Conservation (phyloP, 2,797 vertebrate genomes). For the Hephaestus fuliginosus region DNA sequence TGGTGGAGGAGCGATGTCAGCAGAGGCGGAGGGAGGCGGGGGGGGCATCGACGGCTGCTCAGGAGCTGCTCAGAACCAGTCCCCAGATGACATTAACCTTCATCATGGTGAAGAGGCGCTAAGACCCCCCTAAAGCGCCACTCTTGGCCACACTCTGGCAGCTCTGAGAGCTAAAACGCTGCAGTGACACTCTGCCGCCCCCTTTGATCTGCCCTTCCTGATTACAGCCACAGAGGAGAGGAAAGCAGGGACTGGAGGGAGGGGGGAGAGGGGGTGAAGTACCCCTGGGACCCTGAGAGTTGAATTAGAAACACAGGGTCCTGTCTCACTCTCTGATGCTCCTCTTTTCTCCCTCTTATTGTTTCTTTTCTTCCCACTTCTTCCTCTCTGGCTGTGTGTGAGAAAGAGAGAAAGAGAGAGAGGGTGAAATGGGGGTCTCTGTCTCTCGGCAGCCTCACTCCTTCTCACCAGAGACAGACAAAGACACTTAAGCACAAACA, state of each 20-base stretch:
- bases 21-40: not conserved
- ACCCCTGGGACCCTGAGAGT: constrained; percentile 77
- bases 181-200: constrained; percentile 82
- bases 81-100: constrained; percentile 86
- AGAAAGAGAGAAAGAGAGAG: constrained; percentile 22
- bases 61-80: constrained; percentile 75
- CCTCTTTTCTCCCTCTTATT: constrained; percentile 72
- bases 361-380: constrained; percentile 70
- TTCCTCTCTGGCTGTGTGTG: constrained; percentile 32
- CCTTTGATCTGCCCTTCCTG: constrained; percentile 87
- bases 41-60: constrained; percentile 49
- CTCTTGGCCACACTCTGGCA: constrained; percentile 81
- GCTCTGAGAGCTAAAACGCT: constrained; percentile 84
- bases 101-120: constrained; percentile 85
- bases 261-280: constrained; percentile 59
- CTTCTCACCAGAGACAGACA: constrained; percentile 77
- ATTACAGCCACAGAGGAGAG: constrained; percentile 81
- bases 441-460: constrained; percentile 73
- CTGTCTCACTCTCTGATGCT: constrained; percentile 73
- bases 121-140: constrained; percentile 80
- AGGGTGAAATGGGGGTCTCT: constrained; percentile 64
- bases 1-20: constrained; percentile 67
- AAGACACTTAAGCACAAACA: constrained; percentile 78
- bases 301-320: constrained; percentile 76
- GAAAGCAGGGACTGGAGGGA: constrained; percentile 50